phyloP scores from a whole-genome alignment of 2,797 vertebrate species.

The Sebastes wilsoni region DNA sequence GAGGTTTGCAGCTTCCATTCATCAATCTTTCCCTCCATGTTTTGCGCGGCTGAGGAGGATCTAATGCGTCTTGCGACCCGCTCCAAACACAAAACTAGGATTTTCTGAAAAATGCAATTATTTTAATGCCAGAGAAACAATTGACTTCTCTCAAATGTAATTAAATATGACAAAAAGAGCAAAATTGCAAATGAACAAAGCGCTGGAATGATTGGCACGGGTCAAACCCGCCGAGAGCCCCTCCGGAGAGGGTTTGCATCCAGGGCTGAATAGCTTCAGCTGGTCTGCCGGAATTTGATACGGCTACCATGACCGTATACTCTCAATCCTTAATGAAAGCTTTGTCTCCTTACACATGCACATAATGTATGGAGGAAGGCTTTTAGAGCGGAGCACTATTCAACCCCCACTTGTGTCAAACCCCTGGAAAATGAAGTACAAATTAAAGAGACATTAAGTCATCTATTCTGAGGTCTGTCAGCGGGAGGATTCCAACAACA shows the following conservation, averaged over 20 bases:
- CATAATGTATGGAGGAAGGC: slow-evolving; percentile 11
- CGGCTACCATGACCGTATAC: slow-evolving; percentile 25
- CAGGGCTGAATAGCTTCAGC: slow-evolving; percentile 52
- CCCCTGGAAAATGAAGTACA: slow-evolving; percentile 11
- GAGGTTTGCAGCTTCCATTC: not conserved
- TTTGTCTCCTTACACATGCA: slow-evolving; percentile 45
- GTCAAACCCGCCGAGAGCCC: slow-evolving; percentile 32
- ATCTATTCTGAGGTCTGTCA: slow-evolving; percentile 21
- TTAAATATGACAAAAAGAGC: slow-evolving; percentile 73
- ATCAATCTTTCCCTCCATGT: slow-evolving; percentile 9
- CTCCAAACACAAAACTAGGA: slow-evolving; percentile 27
- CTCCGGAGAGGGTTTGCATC: slow-evolving; percentile 39
- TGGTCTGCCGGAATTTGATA: slow-evolving; percentile 66
- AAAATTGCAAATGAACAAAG: slow-evolving; percentile 64
- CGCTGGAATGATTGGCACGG: slow-evolving; percentile 36
- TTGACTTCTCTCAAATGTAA: slow-evolving; percentile 66
- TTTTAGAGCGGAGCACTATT: slow-evolving; percentile 24
- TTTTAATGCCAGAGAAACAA: slow-evolving; percentile 54
- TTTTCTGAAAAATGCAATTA: slow-evolving; percentile 61
- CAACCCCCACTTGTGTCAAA: slow-evolving; percentile 14
- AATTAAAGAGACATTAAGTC: slow-evolving; percentile 25
- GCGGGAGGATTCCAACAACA: slow-evolving; percentile 10
- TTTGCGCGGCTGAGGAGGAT: slow-evolving; percentile 2
- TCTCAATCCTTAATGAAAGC: slow-evolving; percentile 43
- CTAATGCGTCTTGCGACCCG: not conserved